Percentiles rank a stretch among this genome's conserved stretches.
phyloP scores from a whole-genome alignment of 2,888 invertebrate species.

The Alitta virens region DNA sequence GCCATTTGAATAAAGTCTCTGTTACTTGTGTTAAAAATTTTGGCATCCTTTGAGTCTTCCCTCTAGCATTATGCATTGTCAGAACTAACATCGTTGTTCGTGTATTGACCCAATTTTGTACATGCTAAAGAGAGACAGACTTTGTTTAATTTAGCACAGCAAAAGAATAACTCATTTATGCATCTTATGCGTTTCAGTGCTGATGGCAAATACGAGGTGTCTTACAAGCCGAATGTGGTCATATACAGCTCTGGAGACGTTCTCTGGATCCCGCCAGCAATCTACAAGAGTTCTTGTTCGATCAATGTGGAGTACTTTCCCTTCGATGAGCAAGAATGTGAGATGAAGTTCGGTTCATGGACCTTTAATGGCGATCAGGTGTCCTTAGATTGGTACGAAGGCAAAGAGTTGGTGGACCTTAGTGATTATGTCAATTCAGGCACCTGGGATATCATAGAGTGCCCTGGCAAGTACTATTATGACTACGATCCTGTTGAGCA shows the following conservation, averaged over 20 bases:
- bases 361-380: slow-evolving; percentile 53
- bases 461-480: slow-evolving; percentile 41
- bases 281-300: slow-evolving; percentile 98
- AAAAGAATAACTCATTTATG: no score
- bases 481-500: slow-evolving; percentile 39
- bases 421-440: slow-evolving; percentile 56
- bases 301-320: slow-evolving; percentile 99
- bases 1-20: no score
- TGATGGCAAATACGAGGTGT: slow-evolving; percentile 99
- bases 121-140: no score
- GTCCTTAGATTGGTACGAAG: slow-evolving; percentile 46
- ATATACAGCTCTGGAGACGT: slow-evolving; percentile 95
- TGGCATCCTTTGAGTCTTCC: no score
- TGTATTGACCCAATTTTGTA: no score
- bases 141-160: no score
- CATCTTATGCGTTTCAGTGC: slow-evolving; percentile 68
- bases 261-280: slow-evolving; percentile 98
- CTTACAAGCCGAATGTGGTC: slow-evolving; percentile 97
- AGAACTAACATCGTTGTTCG: no score
- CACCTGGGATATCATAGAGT: slow-evolving; percentile 56
- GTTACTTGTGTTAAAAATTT: no score
- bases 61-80: no score
- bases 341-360: slow-evolving; percentile 91
- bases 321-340: slow-evolving; percentile 98
- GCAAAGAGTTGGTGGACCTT: slow-evolving; percentile 48